These are phyloP conservation scores for Silvanus unidentatus DNA, from an alignment of 2,888 invertebrate species.

Conservation along the genomic window DNA sequence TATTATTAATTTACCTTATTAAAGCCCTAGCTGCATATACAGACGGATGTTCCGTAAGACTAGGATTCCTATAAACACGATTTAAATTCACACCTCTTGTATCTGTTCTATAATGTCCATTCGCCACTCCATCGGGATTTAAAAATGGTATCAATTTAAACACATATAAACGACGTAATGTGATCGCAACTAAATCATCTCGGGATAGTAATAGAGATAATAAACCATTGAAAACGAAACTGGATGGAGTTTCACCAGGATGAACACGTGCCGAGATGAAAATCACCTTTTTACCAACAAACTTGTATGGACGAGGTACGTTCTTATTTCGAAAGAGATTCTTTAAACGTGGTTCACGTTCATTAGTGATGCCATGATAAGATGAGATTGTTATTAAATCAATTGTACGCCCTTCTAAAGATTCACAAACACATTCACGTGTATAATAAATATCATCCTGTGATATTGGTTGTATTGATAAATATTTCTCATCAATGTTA, in stretches of 20 bases:
- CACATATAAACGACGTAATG: constrained; percentile 69
- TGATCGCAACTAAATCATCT: constrained; percentile 68
- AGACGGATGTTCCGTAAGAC: constrained; percentile 68
- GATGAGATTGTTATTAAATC: constrained; percentile 82
- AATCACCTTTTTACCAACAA: constrained; percentile 72
- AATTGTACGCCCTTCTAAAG: constrained; percentile 69
- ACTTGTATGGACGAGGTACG: constrained; percentile 64
- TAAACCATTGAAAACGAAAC: constrained; percentile 85
- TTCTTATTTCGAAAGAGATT: constrained; percentile 68
- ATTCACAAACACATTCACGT: constrained; percentile 72
- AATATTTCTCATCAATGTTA: constrained; percentile 60
- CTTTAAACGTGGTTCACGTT: constrained; percentile 65
- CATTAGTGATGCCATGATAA: constrained; percentile 65
- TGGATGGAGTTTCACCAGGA: constrained; percentile 88
- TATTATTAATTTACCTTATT: constrained; percentile 53
- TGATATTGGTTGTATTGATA: constrained; percentile 39
- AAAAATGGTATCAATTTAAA: constrained; percentile 88
- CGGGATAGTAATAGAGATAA: constrained; percentile 69
- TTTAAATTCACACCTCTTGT: constrained; percentile 83
- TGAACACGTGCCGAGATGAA: constrained; percentile 86
- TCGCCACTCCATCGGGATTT: constrained; percentile 85
- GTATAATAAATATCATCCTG: constrained; percentile 76
- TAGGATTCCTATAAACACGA: constrained; percentile 77
- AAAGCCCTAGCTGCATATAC: constrained; percentile 79
- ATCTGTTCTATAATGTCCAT: constrained; percentile 83